Base-by-base conservation (phyloP, 2,888 invertebrate genomes). In the Rhagonycha lutea region DNA sequence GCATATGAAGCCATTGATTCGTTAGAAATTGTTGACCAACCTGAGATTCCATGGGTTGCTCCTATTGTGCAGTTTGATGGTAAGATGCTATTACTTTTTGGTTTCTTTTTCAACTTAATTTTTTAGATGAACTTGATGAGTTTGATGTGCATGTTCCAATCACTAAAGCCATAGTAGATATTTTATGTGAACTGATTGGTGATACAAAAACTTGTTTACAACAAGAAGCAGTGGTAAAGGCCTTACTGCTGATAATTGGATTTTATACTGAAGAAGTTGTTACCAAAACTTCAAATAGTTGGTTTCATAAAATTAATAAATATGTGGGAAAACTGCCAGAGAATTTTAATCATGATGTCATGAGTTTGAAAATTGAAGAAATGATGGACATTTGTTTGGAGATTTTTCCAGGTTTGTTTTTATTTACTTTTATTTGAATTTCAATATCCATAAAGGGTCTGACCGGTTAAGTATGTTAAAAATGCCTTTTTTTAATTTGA, bases 121-220 rank as follows among this genome's bases (percentile, higher is more conserved):
- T 86, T 84, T 69, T 79, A 89, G 90, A 90, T 82, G 90, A 90
- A 83, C 80, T 89, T 23, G 90, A 90, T 26, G 90, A 90, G 72
- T 86, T 89, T 71, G 90, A 90, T 76, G 84, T 87, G 1, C 88
- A 87, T 80, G 83, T 90, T 76, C 89, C 88, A 11, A 83, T 90
- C 79, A 88, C 89, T 3, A 89, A 89, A 81, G 86, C 86, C 2
- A 78, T 86, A 12, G 78, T 89, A 47, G 90, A 90, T 80, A 85
- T 90, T 61, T 80, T 89, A 47, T 90, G 90, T 74, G 90, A 90
- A 82, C 79, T 90, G 72, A 81, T 90, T 29, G 85, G 87, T 10
- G 90, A 89, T 47, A 86, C 88, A 63, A 87, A 87, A 62, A 88
- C 88, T 61, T 86, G 87, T 14, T 81, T 90, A 8, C 86, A 88